Conservation (phyloP, 1,140 invertebrate species). For the Conus ventricosus region DNA sequence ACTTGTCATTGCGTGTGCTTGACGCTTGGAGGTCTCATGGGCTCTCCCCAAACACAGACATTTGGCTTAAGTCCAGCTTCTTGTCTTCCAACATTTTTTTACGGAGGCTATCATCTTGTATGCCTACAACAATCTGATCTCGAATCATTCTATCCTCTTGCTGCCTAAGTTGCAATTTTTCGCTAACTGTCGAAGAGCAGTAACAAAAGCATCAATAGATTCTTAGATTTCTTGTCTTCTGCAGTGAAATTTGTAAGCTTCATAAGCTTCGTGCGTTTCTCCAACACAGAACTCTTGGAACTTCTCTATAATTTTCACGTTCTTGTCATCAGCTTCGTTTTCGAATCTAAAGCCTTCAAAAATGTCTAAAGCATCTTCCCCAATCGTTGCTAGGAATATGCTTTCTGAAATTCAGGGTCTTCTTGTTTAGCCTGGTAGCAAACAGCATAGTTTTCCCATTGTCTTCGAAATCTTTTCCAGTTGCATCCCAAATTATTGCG, state of each 20-base stretch:
- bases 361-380: background rate
- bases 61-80: background rate
- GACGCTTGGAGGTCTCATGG: background rate
- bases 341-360: background rate
- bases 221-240: background rate
- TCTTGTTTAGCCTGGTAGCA: background rate
- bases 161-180: no score
- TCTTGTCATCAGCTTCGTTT: background rate
- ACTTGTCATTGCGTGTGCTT: background rate
- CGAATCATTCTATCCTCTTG: background rate
- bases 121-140: background rate
- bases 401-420: background rate
- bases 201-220: background rate
- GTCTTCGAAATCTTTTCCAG: background rate
- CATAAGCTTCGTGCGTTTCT: background rate
- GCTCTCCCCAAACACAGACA: no score
- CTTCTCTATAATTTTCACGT: background rate
- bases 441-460: background rate
- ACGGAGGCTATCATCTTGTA: background rate
- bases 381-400: background rate
- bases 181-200: background rate
- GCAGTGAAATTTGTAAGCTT: background rate
- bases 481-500: no score
- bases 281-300: conserved; percentile 10
- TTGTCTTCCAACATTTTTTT: conserved; percentile 1